phyloP scores from a whole-genome alignment of 2,888 invertebrate genomes.

The Scaptodrosophila latifasciaeformis region DNA sequence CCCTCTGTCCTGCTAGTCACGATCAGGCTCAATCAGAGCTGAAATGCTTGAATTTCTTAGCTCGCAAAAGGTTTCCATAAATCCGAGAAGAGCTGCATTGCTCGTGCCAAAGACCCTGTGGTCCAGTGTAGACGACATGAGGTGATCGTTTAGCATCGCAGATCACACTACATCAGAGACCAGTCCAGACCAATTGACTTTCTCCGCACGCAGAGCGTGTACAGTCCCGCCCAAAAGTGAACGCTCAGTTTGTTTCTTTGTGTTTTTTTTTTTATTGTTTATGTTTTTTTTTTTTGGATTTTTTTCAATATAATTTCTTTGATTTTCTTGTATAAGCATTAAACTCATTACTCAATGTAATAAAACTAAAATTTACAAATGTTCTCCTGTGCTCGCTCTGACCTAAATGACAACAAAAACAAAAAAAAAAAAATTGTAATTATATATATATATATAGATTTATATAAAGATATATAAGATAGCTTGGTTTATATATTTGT shows the following conservation, averaged over 20 bases:
- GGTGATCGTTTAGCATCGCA: too few species aligned
- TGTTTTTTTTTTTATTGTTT: constrained; percentile 36
- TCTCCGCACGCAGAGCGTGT: too few species aligned
- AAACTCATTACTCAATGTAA: constrained; percentile 44
- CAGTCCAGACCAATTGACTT: too few species aligned
- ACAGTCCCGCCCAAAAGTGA: background rate
- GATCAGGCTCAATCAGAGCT: too few species aligned
- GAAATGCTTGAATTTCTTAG: too few species aligned
- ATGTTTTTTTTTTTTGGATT: constrained; percentile 41
- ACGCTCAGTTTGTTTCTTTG: constrained; percentile 13
- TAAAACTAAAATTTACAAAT: constrained; percentile 58
- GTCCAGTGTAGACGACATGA: too few species aligned
- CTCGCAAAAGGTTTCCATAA: too few species aligned
- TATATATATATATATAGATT: constrained; percentile 21
- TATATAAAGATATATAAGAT: constrained; percentile 29
- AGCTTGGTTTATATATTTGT: constrained; percentile 25
- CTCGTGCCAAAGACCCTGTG: background rate
- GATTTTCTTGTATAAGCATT: too few species aligned
- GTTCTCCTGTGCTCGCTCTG: constrained; percentile 47
- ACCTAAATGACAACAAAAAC: constrained; percentile 44
- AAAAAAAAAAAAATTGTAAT: constrained; percentile 24
- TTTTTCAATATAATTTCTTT: constrained; percentile 25
- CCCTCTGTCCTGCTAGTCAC: too few species aligned
- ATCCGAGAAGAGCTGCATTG: background rate
- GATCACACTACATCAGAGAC: too few species aligned